A percentile compares a stretch with the other conserved stretches of the same genome.
These are phyloP conservation scores for Gasteruption jaculator DNA, from an alignment of 2,888 invertebrate genomes.

Conservation along the genomic window DNA sequence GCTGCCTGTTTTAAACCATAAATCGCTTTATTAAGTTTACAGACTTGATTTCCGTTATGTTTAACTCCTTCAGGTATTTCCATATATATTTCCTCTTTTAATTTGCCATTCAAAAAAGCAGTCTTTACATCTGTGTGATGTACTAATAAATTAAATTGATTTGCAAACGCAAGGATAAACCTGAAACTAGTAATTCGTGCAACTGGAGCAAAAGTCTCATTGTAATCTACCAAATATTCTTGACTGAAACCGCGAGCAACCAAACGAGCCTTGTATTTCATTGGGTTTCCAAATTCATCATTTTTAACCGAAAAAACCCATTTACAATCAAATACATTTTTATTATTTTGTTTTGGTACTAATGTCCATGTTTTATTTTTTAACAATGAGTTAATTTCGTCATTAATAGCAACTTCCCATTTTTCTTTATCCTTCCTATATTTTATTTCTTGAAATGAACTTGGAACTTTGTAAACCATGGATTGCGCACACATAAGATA, in stretches of 20 bases:
- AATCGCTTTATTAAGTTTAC: conserved; percentile 19
- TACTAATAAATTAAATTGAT: conserved; percentile 17
- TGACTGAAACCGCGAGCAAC: conserved; percentile 19
- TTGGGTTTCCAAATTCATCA: conserved; percentile 16
- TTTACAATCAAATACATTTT: neutral
- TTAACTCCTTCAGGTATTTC: conserved; percentile 17
- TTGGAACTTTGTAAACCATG: too few species aligned
- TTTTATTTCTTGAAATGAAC: too few species aligned
- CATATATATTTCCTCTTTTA: conserved; percentile 22
- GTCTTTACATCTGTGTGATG: conserved; percentile 20
- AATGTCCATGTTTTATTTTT: conserved; percentile 20
- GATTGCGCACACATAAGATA: too few species aligned
- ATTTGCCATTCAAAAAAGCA: conserved; percentile 17
- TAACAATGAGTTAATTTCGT: conserved; percentile 15
- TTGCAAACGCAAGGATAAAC: conserved; percentile 21
- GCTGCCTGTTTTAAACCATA: too few species aligned
- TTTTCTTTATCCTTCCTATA: too few species aligned
- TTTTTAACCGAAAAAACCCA: conserved; percentile 13
- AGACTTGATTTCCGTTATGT: conserved; percentile 16
- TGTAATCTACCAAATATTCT: conserved; percentile 18
- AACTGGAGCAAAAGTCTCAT: conserved; percentile 22
- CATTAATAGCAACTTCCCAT: conserved; percentile 19
- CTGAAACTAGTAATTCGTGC: conserved; percentile 20
- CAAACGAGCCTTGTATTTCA: conserved; percentile 20
- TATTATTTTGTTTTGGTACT: too few species aligned